phyloP scores from a whole-genome alignment of 2,113 vertebrate genomes.

The Geococcyx californianus region DNA sequence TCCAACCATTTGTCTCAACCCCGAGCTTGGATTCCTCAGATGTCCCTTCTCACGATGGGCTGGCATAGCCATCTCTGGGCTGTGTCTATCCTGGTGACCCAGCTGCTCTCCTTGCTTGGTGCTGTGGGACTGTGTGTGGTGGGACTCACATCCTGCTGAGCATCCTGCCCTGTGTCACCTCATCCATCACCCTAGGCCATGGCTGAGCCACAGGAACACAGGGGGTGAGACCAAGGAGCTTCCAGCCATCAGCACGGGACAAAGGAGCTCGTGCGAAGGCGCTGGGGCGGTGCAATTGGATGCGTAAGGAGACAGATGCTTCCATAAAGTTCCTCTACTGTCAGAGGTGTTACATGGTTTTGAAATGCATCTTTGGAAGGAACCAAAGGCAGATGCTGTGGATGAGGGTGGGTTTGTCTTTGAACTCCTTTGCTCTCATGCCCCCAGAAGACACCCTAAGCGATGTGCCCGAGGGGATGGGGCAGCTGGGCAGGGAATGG shows the following conservation, averaged over 20 bases:
- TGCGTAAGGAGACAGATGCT: not conserved
- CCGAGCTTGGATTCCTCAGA: not conserved
- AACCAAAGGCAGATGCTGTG: not conserved
- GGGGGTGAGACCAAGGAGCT: not conserved
- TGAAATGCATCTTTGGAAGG: not conserved
- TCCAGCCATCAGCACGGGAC: not conserved
- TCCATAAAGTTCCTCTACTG: not conserved
- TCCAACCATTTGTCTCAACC: not conserved
- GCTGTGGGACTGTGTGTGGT: rapidly evolving
- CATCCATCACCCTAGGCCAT: rapidly evolving
- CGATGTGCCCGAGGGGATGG: rapidly evolving
- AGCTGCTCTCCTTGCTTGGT: not conserved
- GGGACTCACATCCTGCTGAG: not conserved
- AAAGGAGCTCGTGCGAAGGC: not conserved
- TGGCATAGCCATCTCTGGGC: not conserved
- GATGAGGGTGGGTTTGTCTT: not conserved
- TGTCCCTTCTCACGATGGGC: not conserved
- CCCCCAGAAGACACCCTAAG: not conserved
- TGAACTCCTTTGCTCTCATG: not conserved
- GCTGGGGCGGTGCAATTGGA: not conserved
- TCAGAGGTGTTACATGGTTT: not conserved
- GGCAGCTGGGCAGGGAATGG: not conserved
- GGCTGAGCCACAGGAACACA: rapidly evolving
- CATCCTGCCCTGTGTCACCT: not conserved
- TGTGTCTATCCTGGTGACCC: not conserved